Base-by-base conservation (phyloP, 2,113 vertebrate species). In the Pangasianodon hypophthalmus region DNA sequence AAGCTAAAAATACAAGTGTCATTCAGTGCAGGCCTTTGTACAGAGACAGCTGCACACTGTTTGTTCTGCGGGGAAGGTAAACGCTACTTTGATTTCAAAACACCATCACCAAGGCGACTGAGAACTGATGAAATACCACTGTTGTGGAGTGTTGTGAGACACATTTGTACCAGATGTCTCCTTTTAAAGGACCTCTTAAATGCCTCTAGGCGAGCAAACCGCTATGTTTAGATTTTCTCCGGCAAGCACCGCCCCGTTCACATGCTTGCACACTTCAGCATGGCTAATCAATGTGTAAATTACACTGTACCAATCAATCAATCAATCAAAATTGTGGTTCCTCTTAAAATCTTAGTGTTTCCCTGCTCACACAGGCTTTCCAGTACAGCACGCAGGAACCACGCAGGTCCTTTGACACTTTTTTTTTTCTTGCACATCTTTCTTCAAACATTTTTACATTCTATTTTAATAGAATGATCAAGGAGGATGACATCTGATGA, bases 1-100 rank as follows among this genome's bases (percentile, higher is more conserved):
- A 46, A 50, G 85, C 91, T 91, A 92, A 92, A 92, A 90, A 93
- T 92, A 91, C 52, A 88, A 37, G 69, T 60, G 84, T 85, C 85
- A 90, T 92, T 87, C 88, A 88, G 89, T 88, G 85, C 58, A 83
- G 84, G 86, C 85, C 85, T 88, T 90, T 89, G 79, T 87, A 85
- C 81, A 81, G 52, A 85, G 79, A 92, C 91, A 93, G 92, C 92
- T 93, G 93, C 37, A 84, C n/a, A n/a, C 87, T 88, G 88, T 91
- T 91, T 92, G 89, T 92, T 89, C 88, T 80, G 75, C 84, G 71
- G 84, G 50, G 46, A 91, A 93, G 91, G 92, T 92, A 93, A 93
- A 92, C 54, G 84, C 89, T 87, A 62, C 88, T 90, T 92, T 89
- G 87, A 91, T 93, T 92, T 93, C 71, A 92, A 89, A 90, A 90